phyloP scores from a whole-genome alignment of 2,113 vertebrate genomes.

The Pseudopipra pipra region DNA sequence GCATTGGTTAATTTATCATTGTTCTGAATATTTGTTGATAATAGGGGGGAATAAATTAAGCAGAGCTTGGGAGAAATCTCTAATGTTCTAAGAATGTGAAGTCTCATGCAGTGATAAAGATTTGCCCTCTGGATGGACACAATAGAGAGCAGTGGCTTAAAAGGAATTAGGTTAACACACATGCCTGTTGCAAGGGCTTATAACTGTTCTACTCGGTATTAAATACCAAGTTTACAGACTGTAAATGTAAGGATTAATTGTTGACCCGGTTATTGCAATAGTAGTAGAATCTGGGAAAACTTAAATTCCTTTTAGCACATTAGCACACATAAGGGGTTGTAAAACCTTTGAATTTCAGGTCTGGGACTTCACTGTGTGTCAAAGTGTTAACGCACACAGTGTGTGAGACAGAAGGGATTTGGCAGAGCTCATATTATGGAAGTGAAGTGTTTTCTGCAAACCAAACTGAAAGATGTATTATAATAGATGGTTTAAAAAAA shows the following conservation, averaged over 20 bases:
- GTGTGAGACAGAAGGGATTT: constrained; percentile 8
- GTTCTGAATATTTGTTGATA: constrained; percentile 29
- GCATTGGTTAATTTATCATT: constrained; percentile 49
- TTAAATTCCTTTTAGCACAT: constrained; percentile 37
- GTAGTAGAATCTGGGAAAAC: constrained; percentile 3
- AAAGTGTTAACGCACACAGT: constrained; percentile 10
- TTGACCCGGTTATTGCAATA: constrained; percentile 12
- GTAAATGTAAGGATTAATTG: constrained; percentile 41
- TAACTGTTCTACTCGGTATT: background rate
- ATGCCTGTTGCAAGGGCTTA: background rate
- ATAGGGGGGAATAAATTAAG: constrained; percentile 21
- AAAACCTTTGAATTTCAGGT: constrained; percentile 20
- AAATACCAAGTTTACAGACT: constrained; percentile 38
- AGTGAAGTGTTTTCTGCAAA: background rate
- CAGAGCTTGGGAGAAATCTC: constrained; percentile 10
- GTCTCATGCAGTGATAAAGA: constrained; percentile 20
- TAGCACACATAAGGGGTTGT: background rate
- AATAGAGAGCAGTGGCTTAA: constrained; percentile 10
- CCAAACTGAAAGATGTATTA: background rate
- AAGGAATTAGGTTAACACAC: constrained; percentile 1
- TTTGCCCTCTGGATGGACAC: constrained; percentile 23
- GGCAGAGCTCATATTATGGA: background rate
- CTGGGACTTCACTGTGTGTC: constrained; percentile 9
- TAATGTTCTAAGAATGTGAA: background rate
- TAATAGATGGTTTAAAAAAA: background rate